These are phyloP conservation scores for Deilephila elpenor DNA, from an alignment of 2,888 invertebrate species.

Conservation along the genomic window DNA sequence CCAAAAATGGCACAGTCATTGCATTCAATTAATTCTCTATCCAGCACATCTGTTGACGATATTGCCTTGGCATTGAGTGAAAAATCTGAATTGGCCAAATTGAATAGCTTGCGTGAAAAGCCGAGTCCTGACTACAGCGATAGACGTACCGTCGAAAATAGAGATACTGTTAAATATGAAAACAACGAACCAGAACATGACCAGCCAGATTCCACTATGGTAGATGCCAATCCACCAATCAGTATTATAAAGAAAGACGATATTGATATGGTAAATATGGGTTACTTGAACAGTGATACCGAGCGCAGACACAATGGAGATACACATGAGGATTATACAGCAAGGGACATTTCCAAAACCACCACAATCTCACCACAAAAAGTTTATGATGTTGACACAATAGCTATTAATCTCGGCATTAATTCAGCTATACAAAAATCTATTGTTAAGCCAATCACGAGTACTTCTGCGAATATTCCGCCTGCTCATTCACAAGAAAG, in stretches of 20 bases:
- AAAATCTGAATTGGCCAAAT: conserved; percentile 71
- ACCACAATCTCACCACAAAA: conserved; percentile 60
- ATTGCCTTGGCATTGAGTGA: conserved; percentile 74
- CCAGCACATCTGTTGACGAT: conserved; percentile 68
- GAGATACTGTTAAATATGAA: conserved; percentile 51
- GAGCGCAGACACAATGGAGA: conserved; percentile 64
- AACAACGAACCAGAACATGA: conserved; percentile 53
- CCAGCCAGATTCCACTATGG: conserved; percentile 56
- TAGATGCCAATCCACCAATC: conserved; percentile 57
- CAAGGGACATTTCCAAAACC: conserved; percentile 60
- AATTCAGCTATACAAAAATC: conserved; percentile 67
- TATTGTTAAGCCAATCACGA: conserved; percentile 54
- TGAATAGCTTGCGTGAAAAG: conserved; percentile 66
- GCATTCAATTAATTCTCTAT: conserved; percentile 53
- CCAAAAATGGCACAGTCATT: conserved; percentile 56
- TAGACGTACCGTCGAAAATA: conserved; percentile 51
- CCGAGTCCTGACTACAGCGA: conserved; percentile 49
- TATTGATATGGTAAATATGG: conserved; percentile 81
- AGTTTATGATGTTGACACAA: conserved; percentile 72
- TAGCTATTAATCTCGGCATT: conserved; percentile 76
- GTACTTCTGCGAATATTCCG: conserved; percentile 58
- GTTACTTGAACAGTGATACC: conserved; percentile 72
- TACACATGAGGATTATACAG: conserved; percentile 54
- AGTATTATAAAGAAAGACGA: conserved; percentile 66
- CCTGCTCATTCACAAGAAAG: conserved; percentile 68